Base-by-base conservation (phyloP, 2,797 vertebrate genomes). In the Leuciscus waleckii region DNA sequence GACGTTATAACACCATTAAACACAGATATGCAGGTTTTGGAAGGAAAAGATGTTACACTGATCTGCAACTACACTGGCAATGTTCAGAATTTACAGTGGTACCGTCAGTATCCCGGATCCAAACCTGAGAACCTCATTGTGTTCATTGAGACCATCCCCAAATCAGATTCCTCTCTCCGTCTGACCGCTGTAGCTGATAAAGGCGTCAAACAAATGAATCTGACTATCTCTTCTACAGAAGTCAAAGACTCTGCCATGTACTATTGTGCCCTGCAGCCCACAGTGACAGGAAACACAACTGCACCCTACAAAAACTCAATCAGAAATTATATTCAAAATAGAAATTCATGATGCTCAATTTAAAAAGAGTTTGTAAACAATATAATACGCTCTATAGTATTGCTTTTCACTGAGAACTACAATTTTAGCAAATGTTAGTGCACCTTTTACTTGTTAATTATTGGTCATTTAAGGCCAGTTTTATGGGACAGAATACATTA, bases 161-260 rank as follows among this genome's bases (percentile, higher is more conserved):
- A 16, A 26, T 13, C 35, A 61, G 19, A 56, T 0, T 1, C 29
- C 10, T 21, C 32, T 17, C 26, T 51, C 46, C 74, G 74, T 11
- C 35, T 78, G 10, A 41, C 7, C 9, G 74, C 80, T 61, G 58
- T 7, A 7, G 21, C 58, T 2, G 67, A 51, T 46, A 70, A 74
- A 71, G 41, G 5, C 51, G 35, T 23, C 7, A 74, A 3, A n/a
- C 9, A 2, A 13, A 49, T 89, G 67, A 7, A 79, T 79, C 51
- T 89, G 68, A 41, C 29, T 35, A 87, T 83, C 74, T 63, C 79
- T 51, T 75, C 74, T 61, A 73, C 32, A 17, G 46, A 49, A 49
- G 46, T 49, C 46, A 49, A 17, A 49, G 46, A 49, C 46, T 49
- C 46, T 49, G 46, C 46, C 46, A 49, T 49, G 46, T 49, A 49